phyloP scores from a whole-genome alignment of 2,888 invertebrate genomes.

The Meloe dianella region DNA sequence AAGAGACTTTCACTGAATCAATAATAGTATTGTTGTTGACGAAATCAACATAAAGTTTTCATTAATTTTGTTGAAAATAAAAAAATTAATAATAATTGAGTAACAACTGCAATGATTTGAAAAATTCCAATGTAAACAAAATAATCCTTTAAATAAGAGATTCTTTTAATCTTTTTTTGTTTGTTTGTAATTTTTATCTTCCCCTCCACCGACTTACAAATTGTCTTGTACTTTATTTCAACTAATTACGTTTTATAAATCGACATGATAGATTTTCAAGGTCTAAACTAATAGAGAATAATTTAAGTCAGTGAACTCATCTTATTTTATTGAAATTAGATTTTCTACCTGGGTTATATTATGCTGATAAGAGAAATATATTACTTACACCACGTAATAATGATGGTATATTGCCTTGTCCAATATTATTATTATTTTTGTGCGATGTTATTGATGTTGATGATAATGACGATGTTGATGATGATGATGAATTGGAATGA shows the following conservation, averaged over 20 bases:
- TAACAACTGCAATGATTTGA: not conserved
- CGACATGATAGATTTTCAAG: slow-evolving; percentile 10
- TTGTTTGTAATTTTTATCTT: not conserved
- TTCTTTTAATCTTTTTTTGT: not conserved
- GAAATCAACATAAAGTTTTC: not conserved
- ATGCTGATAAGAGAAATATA: not conserved
- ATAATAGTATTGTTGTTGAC: not conserved
- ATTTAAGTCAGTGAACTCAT: slow-evolving; percentile 5
- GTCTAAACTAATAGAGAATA: not conserved
- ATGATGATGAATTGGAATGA: slow-evolving; percentile 45
- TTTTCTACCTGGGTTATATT: too few species aligned
- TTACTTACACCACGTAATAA: slow-evolving; percentile 58
- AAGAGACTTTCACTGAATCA: slow-evolving; percentile 9
- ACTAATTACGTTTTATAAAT: slow-evolving; percentile 10
- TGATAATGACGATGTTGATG: slow-evolving; percentile 4
- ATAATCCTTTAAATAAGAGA: too few species aligned
- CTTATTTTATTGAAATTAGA: too few species aligned
- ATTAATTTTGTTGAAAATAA: not conserved
- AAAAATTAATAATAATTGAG: not conserved
- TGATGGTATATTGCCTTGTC: slow-evolving; percentile 56
- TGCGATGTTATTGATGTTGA: slow-evolving; percentile 10
- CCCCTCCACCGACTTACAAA: not conserved
- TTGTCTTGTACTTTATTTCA: not conserved
- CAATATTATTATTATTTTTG: slow-evolving; percentile 41
- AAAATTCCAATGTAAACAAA: not conserved